Evolutionary conservation across 2,797 vertebrate species (phyloP).

Genomic region (Eptatretus atami): DNA sequence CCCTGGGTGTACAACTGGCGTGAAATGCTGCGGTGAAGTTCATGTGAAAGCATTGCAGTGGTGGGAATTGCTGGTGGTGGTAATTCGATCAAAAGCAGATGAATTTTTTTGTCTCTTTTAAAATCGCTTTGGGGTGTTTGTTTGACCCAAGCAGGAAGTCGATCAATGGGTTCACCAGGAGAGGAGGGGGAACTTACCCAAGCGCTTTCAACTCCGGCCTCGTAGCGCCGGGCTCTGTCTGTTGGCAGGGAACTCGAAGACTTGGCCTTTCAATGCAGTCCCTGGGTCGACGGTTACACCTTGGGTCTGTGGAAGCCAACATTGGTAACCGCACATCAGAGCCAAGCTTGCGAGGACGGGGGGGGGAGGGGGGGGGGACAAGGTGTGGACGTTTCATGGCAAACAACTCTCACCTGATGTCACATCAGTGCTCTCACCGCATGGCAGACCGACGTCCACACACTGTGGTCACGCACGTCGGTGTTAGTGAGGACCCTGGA

Average conservation of each 20-base stretch:
- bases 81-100: no score
- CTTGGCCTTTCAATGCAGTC: constrained; percentile 94
- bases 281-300: constrained; percentile 95
- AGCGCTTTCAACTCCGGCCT: constrained; percentile 44
- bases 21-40: no score
- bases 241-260: constrained; percentile 94
- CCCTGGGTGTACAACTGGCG: background rate
- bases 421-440: background rate
- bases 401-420: background rate
- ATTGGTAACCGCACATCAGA: constrained; percentile 26
- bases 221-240: constrained; percentile 85
- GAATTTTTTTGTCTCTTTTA: no score
- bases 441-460: background rate
- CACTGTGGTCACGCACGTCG: background rate
- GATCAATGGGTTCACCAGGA: constrained; percentile 3
- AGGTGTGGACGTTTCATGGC: background rate
- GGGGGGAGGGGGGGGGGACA: background rate
- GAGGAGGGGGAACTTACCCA: constrained; percentile 20
- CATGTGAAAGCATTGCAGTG: no score
- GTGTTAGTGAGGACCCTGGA: background rate
- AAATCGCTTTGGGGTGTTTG: no score
- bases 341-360: background rate
- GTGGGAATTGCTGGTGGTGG: no score
- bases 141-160: no score
- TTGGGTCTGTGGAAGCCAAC: constrained; percentile 99